Conservation (phyloP, 1,140 invertebrate genomes). For the Anagrus nilaparvatae region DNA sequence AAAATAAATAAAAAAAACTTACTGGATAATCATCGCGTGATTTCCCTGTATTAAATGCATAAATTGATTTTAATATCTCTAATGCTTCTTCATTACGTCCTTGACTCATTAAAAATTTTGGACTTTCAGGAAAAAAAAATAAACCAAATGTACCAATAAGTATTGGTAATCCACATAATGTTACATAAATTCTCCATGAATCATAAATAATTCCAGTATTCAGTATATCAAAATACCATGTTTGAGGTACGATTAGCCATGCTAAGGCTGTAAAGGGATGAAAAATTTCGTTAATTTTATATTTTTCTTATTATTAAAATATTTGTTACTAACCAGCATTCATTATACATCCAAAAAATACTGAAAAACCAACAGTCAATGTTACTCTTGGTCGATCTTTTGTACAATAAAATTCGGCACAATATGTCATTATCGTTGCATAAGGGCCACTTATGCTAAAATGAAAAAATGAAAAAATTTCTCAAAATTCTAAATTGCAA, state of each 20-base stretch:
- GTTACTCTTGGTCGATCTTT: conserved; percentile 52
- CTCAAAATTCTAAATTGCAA: not conserved
- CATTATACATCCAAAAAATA: conserved; percentile 28
- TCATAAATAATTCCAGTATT: conserved; percentile 36
- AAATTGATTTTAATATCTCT: conserved; percentile 48
- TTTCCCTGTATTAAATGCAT: conserved; percentile 50
- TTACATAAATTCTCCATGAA: conserved; percentile 69
- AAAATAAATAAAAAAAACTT: no score
- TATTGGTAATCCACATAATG: conserved; percentile 52
- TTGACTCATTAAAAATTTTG: conserved; percentile 69
- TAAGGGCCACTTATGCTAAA: conserved; percentile 62
- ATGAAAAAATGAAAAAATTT: conserved; percentile 7
- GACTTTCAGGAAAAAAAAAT: conserved; percentile 66
- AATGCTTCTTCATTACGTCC: conserved; percentile 59
- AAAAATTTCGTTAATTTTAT: not conserved
- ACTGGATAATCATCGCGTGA: conserved; percentile 55
- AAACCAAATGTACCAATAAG: conserved; percentile 51
- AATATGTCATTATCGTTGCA: conserved; percentile 57
- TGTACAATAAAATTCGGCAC: conserved; percentile 56
- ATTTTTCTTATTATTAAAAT: not conserved
- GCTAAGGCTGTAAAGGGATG: conserved; percentile 35
- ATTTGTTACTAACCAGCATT: conserved; percentile 27
- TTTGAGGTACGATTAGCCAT: conserved; percentile 42
- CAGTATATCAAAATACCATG: conserved; percentile 27
- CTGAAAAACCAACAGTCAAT: conserved; percentile 49